Evolutionary conservation across 2,888 invertebrate species (phyloP), one percentile per base, ranked within the genome.

Genomic region (Entomobrya multifasciata): DNA sequence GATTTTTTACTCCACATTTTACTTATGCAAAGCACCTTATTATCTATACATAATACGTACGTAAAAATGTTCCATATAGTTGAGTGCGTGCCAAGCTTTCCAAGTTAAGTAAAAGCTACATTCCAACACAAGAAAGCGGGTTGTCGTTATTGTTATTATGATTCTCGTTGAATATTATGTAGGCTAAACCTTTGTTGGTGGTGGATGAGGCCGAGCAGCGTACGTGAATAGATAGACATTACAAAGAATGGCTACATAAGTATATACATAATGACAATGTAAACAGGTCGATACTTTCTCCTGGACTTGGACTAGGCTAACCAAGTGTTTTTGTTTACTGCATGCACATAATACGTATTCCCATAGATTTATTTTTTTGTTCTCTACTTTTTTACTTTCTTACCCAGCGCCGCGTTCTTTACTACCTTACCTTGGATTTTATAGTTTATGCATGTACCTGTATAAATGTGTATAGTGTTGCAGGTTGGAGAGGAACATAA

Each of bases 201-300:
- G n/a, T n/a, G 49, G 67, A 80, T 80, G 79, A 65, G 72, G n/a
- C n/a, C n/a, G n/a, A n/a, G n/a, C n/a, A n/a, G n/a, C n/a, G n/a
- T n/a, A n/a, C n/a, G n/a, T n/a, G n/a, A n/a, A n/a, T n/a, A n/a
- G n/a, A n/a, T n/a, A n/a, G n/a, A n/a, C n/a, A n/a, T n/a, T n/a
- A n/a, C n/a, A n/a, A n/a, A n/a, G n/a, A n/a, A 22, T 72, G 30
- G 49, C 22, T 49, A 72, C 49, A 72, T 72, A 49, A 49, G 13
- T 72, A 72, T 47, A 67, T n/a, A 2, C 36, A 55, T 36, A 55
- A 36, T 30, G 60, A 47, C 72, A 82, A 47, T 60, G 74, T 74
- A 82, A 82, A 74, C 72, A 82, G 82, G 82, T 82, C 82, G 82
- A 82, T 82, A 74, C 72, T 74, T 60, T 82, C 62, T 74, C 74